Percentiles rank a stretch among this genome's conserved stretches.
Evolutionary conservation across 2,797 vertebrate genomes (phyloP).

Genomic region (Gymnothorax reevesii): DNA sequence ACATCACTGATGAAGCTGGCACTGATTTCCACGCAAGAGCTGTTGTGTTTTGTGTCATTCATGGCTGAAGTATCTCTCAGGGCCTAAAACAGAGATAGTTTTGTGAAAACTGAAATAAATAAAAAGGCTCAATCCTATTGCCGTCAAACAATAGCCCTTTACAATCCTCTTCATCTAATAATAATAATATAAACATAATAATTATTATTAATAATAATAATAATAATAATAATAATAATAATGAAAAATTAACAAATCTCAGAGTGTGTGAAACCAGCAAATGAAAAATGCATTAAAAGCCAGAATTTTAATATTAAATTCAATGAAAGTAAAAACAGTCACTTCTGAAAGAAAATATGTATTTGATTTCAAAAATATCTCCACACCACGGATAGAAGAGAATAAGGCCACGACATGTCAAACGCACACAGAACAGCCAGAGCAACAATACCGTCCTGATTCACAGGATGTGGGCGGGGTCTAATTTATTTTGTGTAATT

Average conservation of each 20-base stretch:
- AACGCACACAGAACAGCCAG: too few relatives aligned
- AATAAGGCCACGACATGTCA: too few relatives aligned
- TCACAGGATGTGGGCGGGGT: too few relatives aligned
- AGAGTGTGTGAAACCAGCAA: background rate
- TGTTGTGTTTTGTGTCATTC: background rate
- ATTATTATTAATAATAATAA: slow-evolving; percentile 5
- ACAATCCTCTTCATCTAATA: background rate
- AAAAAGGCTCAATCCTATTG: too few relatives aligned
- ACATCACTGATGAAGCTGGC: slow-evolving; percentile 52
- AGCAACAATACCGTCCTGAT: too few relatives aligned
- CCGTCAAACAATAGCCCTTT: too few relatives aligned
- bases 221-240: background rate
- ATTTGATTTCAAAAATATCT: background rate
- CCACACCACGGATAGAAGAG: too few relatives aligned
- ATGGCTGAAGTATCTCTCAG: slow-evolving; percentile 38
- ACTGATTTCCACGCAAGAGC: slow-evolving; percentile 54
- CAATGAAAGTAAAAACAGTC: too few relatives aligned
- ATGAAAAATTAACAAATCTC: background rate
- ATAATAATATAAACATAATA: too few relatives aligned
- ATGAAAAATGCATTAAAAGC: background rate
- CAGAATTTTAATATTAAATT: too few relatives aligned
- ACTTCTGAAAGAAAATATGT: background rate
- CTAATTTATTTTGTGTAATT: too few relatives aligned
- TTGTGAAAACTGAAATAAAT: background rate
- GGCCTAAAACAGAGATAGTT: background rate